These are phyloP conservation scores for Euclidia mi DNA, from an alignment of 2,888 invertebrate species.

Conservation along the genomic window DNA sequence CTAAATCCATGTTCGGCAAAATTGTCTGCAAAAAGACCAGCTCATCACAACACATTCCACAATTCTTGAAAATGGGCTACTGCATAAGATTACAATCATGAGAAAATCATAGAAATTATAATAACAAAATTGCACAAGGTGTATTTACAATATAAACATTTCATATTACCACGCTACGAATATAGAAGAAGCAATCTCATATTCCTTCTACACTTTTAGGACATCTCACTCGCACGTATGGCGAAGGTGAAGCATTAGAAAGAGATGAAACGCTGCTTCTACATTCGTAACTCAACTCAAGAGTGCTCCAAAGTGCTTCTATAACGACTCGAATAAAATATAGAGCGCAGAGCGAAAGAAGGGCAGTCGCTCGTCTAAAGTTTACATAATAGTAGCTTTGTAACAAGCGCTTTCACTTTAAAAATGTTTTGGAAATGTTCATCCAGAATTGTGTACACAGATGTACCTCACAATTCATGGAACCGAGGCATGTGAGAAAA, in stretches of 20 bases:
- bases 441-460: conserved; percentile 1
- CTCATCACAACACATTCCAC: conserved; percentile 1
- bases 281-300: background rate
- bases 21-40: background rate
- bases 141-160: conserved; percentile 60
- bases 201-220: background rate
- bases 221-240: conserved; percentile 7
- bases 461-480: too few relatives aligned
- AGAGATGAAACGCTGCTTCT: conserved; percentile 6
- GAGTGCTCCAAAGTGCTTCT: conserved; percentile 10
- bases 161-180: background rate
- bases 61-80: conserved; percentile 3
- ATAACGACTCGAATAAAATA: conserved; percentile 8
- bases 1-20: background rate
- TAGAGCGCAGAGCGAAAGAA: background rate
- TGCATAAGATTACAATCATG: conserved; percentile 20
- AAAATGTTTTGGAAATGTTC: conserved; percentile 10
- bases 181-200: background rate
- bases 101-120: conserved; percentile 35
- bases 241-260: background rate
- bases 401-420: background rate
- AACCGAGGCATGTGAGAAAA: too few relatives aligned
- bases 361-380: conserved; percentile 6
- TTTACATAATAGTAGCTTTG: background rate
- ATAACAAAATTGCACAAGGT: conserved; percentile 51